phyloP scores from a whole-genome alignment of 2,888 invertebrate genomes.

The Teleogryllus oceanicus region DNA sequence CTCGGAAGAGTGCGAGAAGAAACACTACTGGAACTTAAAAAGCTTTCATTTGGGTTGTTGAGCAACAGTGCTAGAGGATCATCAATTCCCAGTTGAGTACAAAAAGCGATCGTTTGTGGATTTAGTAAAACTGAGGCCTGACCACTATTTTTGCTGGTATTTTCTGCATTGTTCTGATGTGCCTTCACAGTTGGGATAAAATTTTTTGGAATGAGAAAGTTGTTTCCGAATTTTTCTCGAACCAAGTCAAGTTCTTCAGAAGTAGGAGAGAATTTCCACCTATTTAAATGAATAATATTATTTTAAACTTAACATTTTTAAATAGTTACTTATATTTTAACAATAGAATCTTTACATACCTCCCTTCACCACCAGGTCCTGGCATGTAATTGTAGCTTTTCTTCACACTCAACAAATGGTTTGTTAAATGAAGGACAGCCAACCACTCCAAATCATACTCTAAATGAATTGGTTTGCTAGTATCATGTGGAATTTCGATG shows the following conservation, averaged over 20 bases:
- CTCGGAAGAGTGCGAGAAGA: constrained; percentile 28
- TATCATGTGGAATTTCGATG: constrained; percentile 53
- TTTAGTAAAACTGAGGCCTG: constrained; percentile 58
- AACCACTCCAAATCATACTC: constrained; percentile 94
- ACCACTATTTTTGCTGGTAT: constrained; percentile 53
- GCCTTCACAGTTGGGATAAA: constrained; percentile 73
- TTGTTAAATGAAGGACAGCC: constrained; percentile 78
- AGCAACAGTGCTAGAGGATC: constrained; percentile 70
- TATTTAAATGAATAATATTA: constrained; percentile 42
- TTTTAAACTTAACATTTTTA: too few relatives aligned
- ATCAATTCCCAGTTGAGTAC: constrained; percentile 61
- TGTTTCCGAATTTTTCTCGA: constrained; percentile 59
- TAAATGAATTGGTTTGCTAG: constrained; percentile 55
- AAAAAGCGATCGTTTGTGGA: constrained; percentile 52
- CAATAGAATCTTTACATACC: constrained; percentile 48
- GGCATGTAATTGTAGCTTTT: constrained; percentile 74
- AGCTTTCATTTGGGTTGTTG: constrained; percentile 34
- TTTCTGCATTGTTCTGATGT: constrained; percentile 52
- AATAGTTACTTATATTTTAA: too few relatives aligned
- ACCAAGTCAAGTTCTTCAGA: constrained; percentile 67
- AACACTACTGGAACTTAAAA: constrained; percentile 22
- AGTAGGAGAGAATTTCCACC: constrained; percentile 71
- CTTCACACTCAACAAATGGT: constrained; percentile 78
- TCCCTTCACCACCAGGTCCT: constrained; percentile 65
- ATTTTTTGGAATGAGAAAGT: constrained; percentile 69